phyloP scores from a whole-genome alignment of 1,140 invertebrate genomes.

The Pygmarrhopalites habei region DNA sequence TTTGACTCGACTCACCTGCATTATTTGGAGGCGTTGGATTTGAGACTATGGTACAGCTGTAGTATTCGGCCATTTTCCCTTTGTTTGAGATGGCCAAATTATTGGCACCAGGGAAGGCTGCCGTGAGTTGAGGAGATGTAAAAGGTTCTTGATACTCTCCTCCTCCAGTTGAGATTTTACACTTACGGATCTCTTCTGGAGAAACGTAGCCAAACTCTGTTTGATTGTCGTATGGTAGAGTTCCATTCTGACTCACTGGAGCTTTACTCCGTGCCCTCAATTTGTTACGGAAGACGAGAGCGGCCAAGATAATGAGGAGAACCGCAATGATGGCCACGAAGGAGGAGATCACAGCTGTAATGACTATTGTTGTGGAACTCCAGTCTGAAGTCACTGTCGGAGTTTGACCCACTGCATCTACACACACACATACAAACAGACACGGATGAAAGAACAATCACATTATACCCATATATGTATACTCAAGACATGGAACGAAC shows the following conservation, averaged over 20 bases:
- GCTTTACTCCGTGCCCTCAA: constrained; percentile 13
- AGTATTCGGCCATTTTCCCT: constrained; percentile 38
- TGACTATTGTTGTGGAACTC: constrained; percentile 33
- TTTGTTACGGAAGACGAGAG: constrained; percentile 33
- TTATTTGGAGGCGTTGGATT: constrained; percentile 30
- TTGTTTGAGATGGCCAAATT: constrained; percentile 7
- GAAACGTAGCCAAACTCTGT: constrained; percentile 35
- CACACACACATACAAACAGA: too few species aligned
- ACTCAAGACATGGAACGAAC: too few species aligned
- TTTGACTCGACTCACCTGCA: constrained; percentile 25
- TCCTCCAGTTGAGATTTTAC: constrained; percentile 30
- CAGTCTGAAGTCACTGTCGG: constrained; percentile 19
- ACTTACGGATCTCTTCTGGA: constrained; percentile 35
- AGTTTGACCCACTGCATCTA: background rate
- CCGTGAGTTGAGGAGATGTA: constrained; percentile 21
- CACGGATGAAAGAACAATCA: too few species aligned
- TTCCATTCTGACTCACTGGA: constrained; percentile 30
- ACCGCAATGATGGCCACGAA: constrained; percentile 38
- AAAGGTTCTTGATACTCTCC: constrained; percentile 39
- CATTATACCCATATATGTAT: too few species aligned
- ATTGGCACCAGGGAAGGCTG: constrained; percentile 28
- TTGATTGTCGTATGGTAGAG: constrained; percentile 33
- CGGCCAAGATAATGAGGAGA: constrained; percentile 32
- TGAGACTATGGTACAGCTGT: constrained; percentile 37
- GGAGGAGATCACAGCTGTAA: constrained; percentile 38